Conservation (phyloP, 1,140 invertebrate species). For the Apis florea region DNA sequence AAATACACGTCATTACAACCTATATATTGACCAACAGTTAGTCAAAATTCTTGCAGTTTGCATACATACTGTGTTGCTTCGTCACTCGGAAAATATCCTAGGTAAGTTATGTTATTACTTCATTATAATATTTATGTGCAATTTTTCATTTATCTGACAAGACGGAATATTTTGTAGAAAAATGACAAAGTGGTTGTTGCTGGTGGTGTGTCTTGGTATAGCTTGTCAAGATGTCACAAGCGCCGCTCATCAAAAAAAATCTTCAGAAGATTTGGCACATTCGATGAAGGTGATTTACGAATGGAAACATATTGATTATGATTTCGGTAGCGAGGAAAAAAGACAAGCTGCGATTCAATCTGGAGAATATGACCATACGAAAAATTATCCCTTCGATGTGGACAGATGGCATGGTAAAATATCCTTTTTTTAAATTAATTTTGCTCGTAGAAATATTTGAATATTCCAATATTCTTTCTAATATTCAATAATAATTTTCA, state of each 20-base stretch:
- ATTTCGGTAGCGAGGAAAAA: constrained; percentile 33
- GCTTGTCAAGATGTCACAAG: background rate
- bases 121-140: background rate
- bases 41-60: too few species aligned
- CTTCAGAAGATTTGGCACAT: background rate
- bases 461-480: too few species aligned
- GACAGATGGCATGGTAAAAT: constrained; percentile 42
- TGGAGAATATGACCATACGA: constrained; percentile 78
- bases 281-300: constrained; percentile 24
- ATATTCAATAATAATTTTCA: too few species aligned
- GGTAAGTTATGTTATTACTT: too few species aligned
- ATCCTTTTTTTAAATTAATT: background rate
- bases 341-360: constrained; percentile 78
- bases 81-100: too few species aligned
- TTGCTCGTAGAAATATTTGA: too few species aligned
- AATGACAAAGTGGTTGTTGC: background rate
- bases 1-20: too few species aligned
- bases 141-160: background rate
- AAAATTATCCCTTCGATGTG: constrained; percentile 55
- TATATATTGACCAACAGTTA: too few species aligned
- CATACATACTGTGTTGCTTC: too few species aligned
- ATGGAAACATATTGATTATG: constrained; percentile 64
- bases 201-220: background rate
- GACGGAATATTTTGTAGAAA: background rate
- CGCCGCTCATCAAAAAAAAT: too few species aligned